Conservation (phyloP, 2,797 vertebrate species). For the Emys orbicularis region DNA sequence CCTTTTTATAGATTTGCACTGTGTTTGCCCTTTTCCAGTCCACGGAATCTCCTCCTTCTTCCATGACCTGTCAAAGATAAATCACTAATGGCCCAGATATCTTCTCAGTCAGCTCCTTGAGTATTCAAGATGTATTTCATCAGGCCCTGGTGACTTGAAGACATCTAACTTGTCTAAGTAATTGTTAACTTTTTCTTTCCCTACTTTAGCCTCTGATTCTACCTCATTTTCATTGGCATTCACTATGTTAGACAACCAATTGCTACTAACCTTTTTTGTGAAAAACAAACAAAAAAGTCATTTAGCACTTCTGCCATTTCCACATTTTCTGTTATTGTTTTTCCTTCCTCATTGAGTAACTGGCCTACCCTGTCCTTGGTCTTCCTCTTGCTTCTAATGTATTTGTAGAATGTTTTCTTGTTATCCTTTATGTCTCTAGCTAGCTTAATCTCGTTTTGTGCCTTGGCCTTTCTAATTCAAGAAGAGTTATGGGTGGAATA, state of each 20-base stretch:
- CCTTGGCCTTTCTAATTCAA: neutral
- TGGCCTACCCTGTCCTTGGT: neutral
- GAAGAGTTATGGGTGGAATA: slow-evolving; percentile 26
- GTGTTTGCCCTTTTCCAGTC: neutral
- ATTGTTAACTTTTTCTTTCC: neutral
- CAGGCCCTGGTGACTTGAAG: neutral
- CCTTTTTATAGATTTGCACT: neutral
- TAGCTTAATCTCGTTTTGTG: neutral
- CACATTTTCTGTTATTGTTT: neutral
- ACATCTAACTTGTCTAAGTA: neutral
- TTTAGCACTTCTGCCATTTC: too few relatives aligned
- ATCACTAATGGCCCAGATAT: too few relatives aligned
- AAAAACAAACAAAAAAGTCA: neutral
- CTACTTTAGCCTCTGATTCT: neutral
- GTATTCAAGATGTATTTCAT: neutral
- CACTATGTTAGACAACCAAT: neutral
- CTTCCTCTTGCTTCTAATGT: neutral
- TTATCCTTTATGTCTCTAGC: neutral
- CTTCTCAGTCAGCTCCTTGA: too few relatives aligned
- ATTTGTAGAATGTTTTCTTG: neutral
- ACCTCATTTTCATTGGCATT: neutral
- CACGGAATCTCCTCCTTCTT: neutral
- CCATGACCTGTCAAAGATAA: neutral
- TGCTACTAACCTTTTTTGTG: neutral
- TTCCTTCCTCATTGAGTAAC: neutral